Conservation (phyloP, 2,113 vertebrate genomes). For the Corythoichthys haematopterus region DNA sequence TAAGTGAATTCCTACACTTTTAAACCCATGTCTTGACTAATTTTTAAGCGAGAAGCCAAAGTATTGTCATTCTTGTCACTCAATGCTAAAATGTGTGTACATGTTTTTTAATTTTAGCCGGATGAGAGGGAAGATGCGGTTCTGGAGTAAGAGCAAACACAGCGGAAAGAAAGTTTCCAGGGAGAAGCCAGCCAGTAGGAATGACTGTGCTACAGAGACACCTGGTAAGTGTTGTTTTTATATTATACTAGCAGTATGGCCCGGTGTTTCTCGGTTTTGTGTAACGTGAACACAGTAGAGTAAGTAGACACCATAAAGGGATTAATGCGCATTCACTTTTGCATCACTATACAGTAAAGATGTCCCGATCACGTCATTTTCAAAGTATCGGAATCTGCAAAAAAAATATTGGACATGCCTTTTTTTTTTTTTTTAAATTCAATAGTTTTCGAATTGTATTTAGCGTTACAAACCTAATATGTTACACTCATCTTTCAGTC, state of each 20-base stretch:
- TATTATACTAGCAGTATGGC: not conserved
- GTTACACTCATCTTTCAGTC: no score
- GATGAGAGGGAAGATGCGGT: conserved; percentile 85
- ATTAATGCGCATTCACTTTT: no score
- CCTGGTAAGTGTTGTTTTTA: conserved; percentile 39
- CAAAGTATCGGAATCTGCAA: no score
- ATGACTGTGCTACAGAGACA: conserved; percentile 71
- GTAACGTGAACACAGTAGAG: no score
- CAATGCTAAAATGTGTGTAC: not conserved
- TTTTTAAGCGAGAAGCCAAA: not conserved
- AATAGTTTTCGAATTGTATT: no score
- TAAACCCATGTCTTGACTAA: not conserved
- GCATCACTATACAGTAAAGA: no score
- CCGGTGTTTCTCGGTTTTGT: no score
- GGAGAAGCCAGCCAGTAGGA: conserved; percentile 74
- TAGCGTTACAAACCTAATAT: no score
- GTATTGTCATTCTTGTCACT: not conserved
- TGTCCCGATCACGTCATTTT: no score
- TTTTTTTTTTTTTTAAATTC: no score
- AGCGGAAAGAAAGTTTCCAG: conserved; percentile 79
- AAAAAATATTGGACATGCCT: no score
- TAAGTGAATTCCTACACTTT: not conserved
- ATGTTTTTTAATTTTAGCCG: conserved; percentile 49
- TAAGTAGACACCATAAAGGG: no score
- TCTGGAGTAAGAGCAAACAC: conserved; percentile 85